Evolutionary conservation across 2,888 invertebrate genomes (phyloP).

Genomic region (Torymus texanus): DNA sequence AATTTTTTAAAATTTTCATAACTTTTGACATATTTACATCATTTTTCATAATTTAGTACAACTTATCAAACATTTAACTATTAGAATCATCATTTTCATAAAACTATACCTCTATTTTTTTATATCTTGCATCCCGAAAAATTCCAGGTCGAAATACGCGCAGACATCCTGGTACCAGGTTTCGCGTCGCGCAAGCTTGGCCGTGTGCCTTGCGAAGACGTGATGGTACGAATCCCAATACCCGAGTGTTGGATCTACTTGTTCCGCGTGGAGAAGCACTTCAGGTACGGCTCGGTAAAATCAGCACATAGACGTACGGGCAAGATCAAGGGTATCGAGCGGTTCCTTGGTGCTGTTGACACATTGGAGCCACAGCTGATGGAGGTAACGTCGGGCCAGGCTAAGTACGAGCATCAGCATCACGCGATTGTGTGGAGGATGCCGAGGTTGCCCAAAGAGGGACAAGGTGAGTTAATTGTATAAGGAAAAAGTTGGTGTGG

Average conservation of each 20-base stretch:
- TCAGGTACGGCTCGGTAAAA: constrained; percentile 78
- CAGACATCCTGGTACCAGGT: constrained; percentile 97
- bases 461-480: constrained; percentile 85
- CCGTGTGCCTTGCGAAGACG: constrained; percentile 98
- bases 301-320: constrained; percentile 82
- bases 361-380: constrained; percentile 93
- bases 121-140: neutral
- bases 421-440: constrained; percentile 98
- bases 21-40: too few species aligned
- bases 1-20: too few species aligned
- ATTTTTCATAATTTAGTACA: too few species aligned
- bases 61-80: too few species aligned
- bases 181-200: constrained; percentile 96
- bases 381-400: constrained; percentile 96
- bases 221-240: constrained; percentile 95
- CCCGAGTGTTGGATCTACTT: constrained; percentile 99
- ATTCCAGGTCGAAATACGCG: constrained; percentile 90
- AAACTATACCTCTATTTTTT: neutral
- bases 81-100: too few species aligned
- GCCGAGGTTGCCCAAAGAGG: constrained; percentile 97
- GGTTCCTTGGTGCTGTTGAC: constrained; percentile 93
- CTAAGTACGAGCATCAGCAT: constrained; percentile 99
- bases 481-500: too few species aligned
- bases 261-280: constrained; percentile 98
- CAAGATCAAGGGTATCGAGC: constrained; percentile 94